These are phyloP conservation scores for Tenualosa ilisha DNA, from an alignment of 2,797 vertebrate genomes.

Conservation along the genomic window DNA sequence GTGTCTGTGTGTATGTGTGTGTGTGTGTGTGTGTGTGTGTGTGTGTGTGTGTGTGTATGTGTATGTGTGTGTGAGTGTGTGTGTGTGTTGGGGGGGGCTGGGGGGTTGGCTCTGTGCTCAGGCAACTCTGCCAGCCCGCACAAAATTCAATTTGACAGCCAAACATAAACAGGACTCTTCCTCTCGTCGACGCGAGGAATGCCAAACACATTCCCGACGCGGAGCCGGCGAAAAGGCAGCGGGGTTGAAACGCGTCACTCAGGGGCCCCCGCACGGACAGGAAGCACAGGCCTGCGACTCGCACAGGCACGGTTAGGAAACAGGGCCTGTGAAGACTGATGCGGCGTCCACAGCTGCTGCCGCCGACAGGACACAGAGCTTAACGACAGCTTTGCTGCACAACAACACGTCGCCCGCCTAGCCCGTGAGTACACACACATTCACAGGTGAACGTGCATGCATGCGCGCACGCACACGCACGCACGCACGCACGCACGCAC, in stretches of 20 bases:
- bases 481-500: too few species aligned
- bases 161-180: slow-evolving; percentile 23
- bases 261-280: not conserved
- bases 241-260: not conserved
- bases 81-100: too few species aligned
- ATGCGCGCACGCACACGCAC: not conserved
- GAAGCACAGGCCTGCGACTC: not conserved
- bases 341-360: not conserved
- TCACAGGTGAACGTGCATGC: not conserved
- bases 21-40: too few species aligned
- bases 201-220: not conserved
- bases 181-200: not conserved
- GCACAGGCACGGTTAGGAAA: not conserved
- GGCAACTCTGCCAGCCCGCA: slow-evolving; percentile 10
- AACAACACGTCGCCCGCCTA: not conserved
- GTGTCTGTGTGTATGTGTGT: too few species aligned
- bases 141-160: slow-evolving; percentile 17
- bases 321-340: slow-evolving; percentile 9
- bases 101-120: not conserved
- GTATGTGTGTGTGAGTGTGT: too few species aligned
- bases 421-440: not conserved
- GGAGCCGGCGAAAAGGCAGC: not conserved
- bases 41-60: too few species aligned
- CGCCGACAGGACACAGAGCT: not conserved
- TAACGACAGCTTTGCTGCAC: not conserved